These are phyloP conservation scores for Gibbula magus DNA, from an alignment of 2,888 invertebrate species.

Conservation along the genomic window DNA sequence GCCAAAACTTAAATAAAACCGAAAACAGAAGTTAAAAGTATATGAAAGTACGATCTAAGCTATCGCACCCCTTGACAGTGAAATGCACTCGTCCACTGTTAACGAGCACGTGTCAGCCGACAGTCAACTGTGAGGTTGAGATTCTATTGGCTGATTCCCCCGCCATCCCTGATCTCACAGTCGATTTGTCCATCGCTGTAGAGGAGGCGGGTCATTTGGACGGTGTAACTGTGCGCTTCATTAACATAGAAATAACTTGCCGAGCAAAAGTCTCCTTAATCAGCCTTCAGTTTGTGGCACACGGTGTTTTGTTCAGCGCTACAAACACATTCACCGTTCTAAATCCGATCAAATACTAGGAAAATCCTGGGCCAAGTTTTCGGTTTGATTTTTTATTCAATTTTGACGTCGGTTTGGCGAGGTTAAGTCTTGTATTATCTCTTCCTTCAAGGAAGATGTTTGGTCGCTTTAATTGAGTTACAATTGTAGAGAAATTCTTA, in stretches of 20 bases:
- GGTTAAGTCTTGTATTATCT: slow-evolving; percentile 22
- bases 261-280: slow-evolving; percentile 23
- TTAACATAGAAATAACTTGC: slow-evolving; percentile 26
- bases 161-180: not conserved
- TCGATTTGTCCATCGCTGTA: not conserved
- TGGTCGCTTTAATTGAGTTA: slow-evolving; percentile 22
- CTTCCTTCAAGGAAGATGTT: slow-evolving; percentile 11
- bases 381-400: slow-evolving; percentile 24
- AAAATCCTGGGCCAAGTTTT: slow-evolving; percentile 10
- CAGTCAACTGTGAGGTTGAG: slow-evolving; percentile 26
- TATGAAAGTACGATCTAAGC: not conserved
- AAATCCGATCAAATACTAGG: slow-evolving; percentile 25
- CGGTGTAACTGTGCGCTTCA: slow-evolving; percentile 1
- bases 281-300: slow-evolving; percentile 13
- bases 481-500: slow-evolving; percentile 21
- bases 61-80: not conserved
- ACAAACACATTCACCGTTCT: slow-evolving; percentile 6
- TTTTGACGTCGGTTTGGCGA: slow-evolving; percentile 20
- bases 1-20: not conserved
- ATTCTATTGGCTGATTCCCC: slow-evolving; percentile 21
- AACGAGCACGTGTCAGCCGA: slow-evolving; percentile 33
- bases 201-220: slow-evolving; percentile 10
- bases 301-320: slow-evolving; percentile 9
- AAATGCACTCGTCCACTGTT: slow-evolving; percentile 30
- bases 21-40: not conserved